Evolutionary conservation across 2,797 vertebrate species (phyloP), one percentile per base, ranked within the genome.

Genomic region (Vespertilio murinus): DNA sequence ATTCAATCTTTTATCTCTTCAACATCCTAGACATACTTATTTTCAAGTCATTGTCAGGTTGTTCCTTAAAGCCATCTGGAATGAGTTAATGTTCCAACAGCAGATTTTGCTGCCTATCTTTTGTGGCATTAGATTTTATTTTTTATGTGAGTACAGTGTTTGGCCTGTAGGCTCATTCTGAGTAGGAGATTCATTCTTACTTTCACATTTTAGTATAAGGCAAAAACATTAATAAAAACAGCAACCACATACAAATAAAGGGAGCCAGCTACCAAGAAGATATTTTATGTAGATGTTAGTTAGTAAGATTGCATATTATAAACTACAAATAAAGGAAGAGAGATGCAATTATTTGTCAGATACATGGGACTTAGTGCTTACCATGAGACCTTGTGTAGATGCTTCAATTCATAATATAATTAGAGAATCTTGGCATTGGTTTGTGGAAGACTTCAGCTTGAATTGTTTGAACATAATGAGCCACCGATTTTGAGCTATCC

Each of bases 41-140:
- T 65, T 81, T 80, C 90, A 92, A 89, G 22, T 71, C 30, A 80
- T 75, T 88, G 5, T 49, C 73, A 92, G 42, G 88, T 47, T 64
- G 13, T 91, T 89, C 42, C 49, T 69, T 85, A 70, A 86, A 54
- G 30, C 23, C 42, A 85, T 81, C 61, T 85, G 56, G 90, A 81
- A 59, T 47, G 75, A 83, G 88, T 85, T 78, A 17, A 42, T 69
- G 8, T 59, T 78, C 33, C 12, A 79, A 16, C 20, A 54, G 71
- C 40, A 93, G 74, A 86, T 89, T 74, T 52, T 71, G 14, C 25
- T 79, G 64, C 18, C 45, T 83, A 23, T 69, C 30, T 65, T 90
- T 87, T 54, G 54, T 85, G 33, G 8, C 69, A 40, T 61, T 64
- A 35, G 47, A 35, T 59, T 79, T 82, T 84, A 40, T 70, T 75